Base-by-base conservation (phyloP, 2,888 invertebrate genomes). In the Ctena decussata region DNA sequence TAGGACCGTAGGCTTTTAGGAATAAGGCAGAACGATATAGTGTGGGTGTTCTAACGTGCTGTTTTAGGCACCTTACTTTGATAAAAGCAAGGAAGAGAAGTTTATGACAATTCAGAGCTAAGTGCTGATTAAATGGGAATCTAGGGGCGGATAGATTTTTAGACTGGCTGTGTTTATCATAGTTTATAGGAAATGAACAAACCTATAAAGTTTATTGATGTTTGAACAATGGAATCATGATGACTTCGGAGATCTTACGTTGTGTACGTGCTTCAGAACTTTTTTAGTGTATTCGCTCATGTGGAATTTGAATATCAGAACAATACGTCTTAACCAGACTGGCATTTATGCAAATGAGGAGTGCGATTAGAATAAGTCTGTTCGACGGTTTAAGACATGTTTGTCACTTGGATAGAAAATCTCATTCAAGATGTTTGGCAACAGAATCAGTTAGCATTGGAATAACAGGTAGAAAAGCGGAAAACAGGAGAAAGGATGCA, bases 281-380 rank as follows among this genome's bases (percentile, higher is more conserved):
- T 35, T 65, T 35, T 35, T 18, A 35, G 65, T 65, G 65, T 65
- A 65, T 65, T 65, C 65, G 65, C 65, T 65, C 65, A 65, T 65
- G 35, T 65, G 65, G 65, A 65, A 65, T 12, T 30, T 65, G 32
- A 65, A 65, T 65, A 65, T 65, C 65, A 35, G 65, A 65, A 65
- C 65, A 30, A 11, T 11, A 32, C 18, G 35, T 65, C 35, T 32
- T 35, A 65, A 65, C 65, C 65, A 12, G 27, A 65, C 32, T 46
- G 65, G 65, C 65, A 65, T 65, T 35, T 65, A 65, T 65, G 65
- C 65, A 65, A 65, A 65, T 18, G 35, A 65, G 60, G 60, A 8
- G 49, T 5, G n/a, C 5, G 49, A n/a, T n/a, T n/a, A n/a, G n/a
- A n/a, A n/a, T n/a, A n/a, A n/a, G n/a, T n/a, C n/a, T n/a, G n/a